These are phyloP conservation scores for Zelleria hepariella DNA, from an alignment of 2,888 invertebrate genomes.

Conservation along the genomic window DNA sequence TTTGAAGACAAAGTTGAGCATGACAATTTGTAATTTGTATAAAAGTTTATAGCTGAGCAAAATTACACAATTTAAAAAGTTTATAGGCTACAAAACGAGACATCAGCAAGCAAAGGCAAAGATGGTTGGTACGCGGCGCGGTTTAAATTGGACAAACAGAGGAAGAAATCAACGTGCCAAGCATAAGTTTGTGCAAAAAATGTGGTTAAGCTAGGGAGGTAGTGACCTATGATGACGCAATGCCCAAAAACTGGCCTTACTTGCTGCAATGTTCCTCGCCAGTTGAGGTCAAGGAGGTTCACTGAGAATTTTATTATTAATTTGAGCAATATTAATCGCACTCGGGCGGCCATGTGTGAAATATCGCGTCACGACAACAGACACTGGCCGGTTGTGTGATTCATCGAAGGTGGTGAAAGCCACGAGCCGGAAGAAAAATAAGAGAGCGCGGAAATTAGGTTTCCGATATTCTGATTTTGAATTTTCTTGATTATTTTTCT, in stretches of 20 bases:
- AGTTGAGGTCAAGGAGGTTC: slow-evolving; percentile 63
- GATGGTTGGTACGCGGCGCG: slow-evolving; percentile 27
- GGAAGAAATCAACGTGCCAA: slow-evolving; percentile 60
- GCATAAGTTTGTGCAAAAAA: slow-evolving; percentile 64
- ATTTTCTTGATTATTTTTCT: background rate
- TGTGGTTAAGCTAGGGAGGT: slow-evolving; percentile 54
- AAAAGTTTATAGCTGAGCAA: too few species aligned
- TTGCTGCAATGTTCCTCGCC: slow-evolving; percentile 31
- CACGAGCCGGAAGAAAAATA: background rate
- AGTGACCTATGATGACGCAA: slow-evolving; percentile 70
- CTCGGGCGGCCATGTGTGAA: background rate
- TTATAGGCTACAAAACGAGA: slow-evolving; percentile 10
- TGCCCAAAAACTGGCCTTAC: slow-evolving; percentile 60
- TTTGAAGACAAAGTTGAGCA: background rate
- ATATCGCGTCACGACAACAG: background rate
- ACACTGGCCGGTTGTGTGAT: background rate
- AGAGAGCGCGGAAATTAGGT: background rate
- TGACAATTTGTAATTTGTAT: background rate
- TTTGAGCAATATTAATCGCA: slow-evolving; percentile 2
- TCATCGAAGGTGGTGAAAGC: background rate
- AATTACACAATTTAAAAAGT: too few species aligned
- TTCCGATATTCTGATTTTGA: background rate
- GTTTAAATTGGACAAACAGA: slow-evolving; percentile 60
- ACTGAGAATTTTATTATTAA: slow-evolving; percentile 15
- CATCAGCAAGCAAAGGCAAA: background rate